phyloP scores from a whole-genome alignment of 2,113 vertebrate species.

The Chrysochloris asiatica region DNA sequence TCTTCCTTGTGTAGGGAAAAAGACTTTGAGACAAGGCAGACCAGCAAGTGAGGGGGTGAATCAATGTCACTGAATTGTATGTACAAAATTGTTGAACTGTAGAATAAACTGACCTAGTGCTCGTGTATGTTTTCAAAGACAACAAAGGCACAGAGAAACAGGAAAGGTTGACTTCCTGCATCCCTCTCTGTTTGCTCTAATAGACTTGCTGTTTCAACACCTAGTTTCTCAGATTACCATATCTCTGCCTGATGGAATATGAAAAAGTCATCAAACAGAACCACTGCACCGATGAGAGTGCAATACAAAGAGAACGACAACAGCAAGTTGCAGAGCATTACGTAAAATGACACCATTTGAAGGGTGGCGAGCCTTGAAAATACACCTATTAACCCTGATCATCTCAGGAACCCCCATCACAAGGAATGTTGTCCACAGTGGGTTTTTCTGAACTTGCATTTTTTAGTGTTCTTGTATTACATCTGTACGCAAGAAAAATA shows the following conservation, averaged over 20 bases:
- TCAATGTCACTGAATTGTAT: not conserved
- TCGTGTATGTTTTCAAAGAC: too few species aligned
- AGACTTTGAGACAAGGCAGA: not conserved
- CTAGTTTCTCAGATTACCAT: not conserved
- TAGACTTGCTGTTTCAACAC: not conserved
- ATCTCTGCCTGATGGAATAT: too few species aligned
- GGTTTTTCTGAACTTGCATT: not conserved
- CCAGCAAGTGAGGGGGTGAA: accelerated
- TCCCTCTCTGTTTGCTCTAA: not conserved
- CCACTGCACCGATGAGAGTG: accelerated
- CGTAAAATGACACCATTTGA: accelerated
- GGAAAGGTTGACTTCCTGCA: accelerated
- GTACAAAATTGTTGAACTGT: not conserved
- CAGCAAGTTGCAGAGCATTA: not conserved
- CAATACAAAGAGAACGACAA: not conserved
- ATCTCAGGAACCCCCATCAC: not conserved
- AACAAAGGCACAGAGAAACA: too few species aligned
- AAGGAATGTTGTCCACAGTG: not conserved
- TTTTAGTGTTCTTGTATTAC: not conserved
- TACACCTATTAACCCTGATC: not conserved
- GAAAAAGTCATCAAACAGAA: not conserved
- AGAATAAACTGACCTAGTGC: not conserved
- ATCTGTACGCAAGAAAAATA: not conserved
- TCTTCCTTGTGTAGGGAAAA: not conserved
- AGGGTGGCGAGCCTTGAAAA: not conserved